Evolutionary conservation across 2,888 invertebrate genomes (phyloP).

Genomic region (Plebejus argus): DNA sequence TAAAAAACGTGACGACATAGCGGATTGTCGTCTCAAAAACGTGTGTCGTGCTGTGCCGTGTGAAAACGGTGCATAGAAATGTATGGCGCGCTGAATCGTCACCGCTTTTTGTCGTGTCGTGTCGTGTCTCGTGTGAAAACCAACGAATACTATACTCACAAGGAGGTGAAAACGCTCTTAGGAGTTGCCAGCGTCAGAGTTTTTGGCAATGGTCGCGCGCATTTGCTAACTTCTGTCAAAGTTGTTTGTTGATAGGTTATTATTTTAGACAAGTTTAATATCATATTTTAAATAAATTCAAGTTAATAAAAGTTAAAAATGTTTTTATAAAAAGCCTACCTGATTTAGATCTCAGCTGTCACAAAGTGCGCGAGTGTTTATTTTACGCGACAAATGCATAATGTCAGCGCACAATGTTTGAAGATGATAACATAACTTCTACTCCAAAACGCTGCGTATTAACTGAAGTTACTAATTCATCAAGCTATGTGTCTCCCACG

Average conservation of each 20-base stretch:
- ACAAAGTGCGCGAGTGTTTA: slow-evolving; percentile 76
- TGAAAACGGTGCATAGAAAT: too few relatives aligned
- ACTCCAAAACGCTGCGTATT: slow-evolving; percentile 79
- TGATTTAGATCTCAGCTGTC: slow-evolving; percentile 61
- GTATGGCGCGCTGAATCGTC: too few relatives aligned
- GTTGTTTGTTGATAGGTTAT: slow-evolving; percentile 74
- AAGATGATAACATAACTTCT: slow-evolving; percentile 75
- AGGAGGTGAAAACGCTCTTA: too few relatives aligned
- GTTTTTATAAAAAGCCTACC: slow-evolving; percentile 55
- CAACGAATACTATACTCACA: too few relatives aligned
- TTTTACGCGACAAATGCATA: slow-evolving; percentile 62
- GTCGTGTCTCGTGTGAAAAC: too few relatives aligned
- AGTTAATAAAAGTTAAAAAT: slow-evolving; percentile 35
- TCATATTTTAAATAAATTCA: slow-evolving; percentile 35
- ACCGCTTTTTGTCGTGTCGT: too few relatives aligned
- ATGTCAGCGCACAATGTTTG: slow-evolving; percentile 78
- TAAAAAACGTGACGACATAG: too few relatives aligned
- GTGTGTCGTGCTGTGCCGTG: too few relatives aligned
- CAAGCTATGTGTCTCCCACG: slow-evolving; percentile 82
- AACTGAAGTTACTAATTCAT: slow-evolving; percentile 78
- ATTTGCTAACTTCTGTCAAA: slow-evolving; percentile 65
- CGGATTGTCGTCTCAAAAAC: too few relatives aligned
- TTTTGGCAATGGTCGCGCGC: slow-evolving; percentile 74
- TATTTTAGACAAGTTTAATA: slow-evolving; percentile 40
- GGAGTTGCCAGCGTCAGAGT: too few relatives aligned